Evolutionary conservation across 2,797 vertebrate species (phyloP), one percentile per base, ranked within the genome.

Genomic region (Betta splendens): DNA sequence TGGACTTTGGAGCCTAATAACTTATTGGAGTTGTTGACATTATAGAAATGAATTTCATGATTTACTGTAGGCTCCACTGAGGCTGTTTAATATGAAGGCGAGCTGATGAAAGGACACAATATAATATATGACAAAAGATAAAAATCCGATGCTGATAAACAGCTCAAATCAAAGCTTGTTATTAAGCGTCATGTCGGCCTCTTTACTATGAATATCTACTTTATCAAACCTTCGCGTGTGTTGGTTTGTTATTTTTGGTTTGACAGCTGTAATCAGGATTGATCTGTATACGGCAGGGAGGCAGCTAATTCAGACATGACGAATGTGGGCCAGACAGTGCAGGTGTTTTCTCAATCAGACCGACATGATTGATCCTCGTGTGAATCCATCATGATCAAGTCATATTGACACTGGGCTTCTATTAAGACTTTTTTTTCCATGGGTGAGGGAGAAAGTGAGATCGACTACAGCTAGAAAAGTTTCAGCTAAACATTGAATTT

Each of bases 241-340:
- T 81, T 74, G 76, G 77, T 79, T 73, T 79, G 83, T 77, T 77
- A 54, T 71, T 77, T 77, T 17, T 44, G 39, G 50, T 75, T 40
- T 85, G 88, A 87, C 86, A 85, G 79, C 79, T 60, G 70, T 85
- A 81, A 91, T 89, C 85, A 87, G 66, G 84, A 91, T 91, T 81
- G 87, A 92, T 90, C 82, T 84, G 83, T 85, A 70, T 80, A 67
- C 85, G 62, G 55, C 67, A 45, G 78, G 75, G 85, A 85, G 81
- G 83, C 83, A 65, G 82, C 79, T 64, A 80, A 82, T 87, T 83
- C 85, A 89, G 85, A 89, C 84, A 79, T 80, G 86, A 88, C 85
- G 78, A 83, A 87, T 89, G 83, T 63, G 78, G 67, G 74, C 57
- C 81, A 79, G 82, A 72, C 71, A 70, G 76, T 79, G 85, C 81